phyloP scores from a whole-genome alignment of 2,888 invertebrate genomes.

The Pasiphila rectangulata region DNA sequence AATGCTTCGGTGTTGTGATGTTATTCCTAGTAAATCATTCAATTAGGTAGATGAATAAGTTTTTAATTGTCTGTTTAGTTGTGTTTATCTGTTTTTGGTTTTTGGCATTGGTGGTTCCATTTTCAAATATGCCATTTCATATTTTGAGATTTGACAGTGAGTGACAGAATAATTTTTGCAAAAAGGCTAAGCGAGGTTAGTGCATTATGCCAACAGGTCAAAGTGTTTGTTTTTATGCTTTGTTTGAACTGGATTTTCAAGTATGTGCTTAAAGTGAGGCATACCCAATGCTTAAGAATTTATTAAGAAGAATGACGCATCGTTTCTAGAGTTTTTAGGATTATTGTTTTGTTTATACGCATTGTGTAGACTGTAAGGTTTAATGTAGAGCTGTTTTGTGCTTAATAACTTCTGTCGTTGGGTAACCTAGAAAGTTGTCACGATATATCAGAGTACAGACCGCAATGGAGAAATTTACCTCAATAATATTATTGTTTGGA shows the following conservation, averaged over 20 bases:
- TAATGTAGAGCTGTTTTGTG: constrained; percentile 1
- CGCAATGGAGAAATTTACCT: too few species aligned
- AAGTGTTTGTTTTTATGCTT: constrained; percentile 31
- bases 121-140: constrained; percentile 37
- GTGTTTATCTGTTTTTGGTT: too few species aligned
- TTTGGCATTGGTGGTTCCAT: constrained; percentile 40
- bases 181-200: constrained; percentile 17
- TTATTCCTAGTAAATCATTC: neutral
- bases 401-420: neutral
- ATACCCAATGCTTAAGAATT: constrained; percentile 13
- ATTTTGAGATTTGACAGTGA: constrained; percentile 32
- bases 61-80: constrained; percentile 39
- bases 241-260: constrained; percentile 25
- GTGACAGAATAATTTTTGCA: constrained; percentile 14
- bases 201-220: constrained; percentile 28
- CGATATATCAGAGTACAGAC: too few species aligned
- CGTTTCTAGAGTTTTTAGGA: constrained; percentile 12
- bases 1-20: neutral
- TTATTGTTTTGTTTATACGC: constrained; percentile 2
- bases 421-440: too few species aligned
- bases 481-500: too few species aligned
- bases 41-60: neutral
- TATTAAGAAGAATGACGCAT: constrained; percentile 18
- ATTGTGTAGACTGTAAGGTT: neutral
- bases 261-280: constrained; percentile 16